Conservation (phyloP, 2,888 invertebrate genomes). For the Torymus texanus region DNA sequence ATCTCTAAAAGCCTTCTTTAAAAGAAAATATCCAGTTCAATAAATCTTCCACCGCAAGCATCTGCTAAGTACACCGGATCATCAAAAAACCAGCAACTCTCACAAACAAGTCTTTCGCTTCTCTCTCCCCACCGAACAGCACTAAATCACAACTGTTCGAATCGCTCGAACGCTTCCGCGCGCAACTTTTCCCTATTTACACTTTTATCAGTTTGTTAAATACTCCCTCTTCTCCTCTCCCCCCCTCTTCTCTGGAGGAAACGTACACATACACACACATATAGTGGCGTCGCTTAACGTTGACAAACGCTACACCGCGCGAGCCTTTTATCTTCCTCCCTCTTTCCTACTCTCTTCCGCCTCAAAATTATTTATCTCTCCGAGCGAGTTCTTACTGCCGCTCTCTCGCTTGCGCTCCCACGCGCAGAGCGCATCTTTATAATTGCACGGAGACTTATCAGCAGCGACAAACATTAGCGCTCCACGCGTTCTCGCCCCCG, state of each 20-base stretch:
- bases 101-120: no score
- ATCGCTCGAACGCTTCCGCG: slow-evolving; percentile 11
- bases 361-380: slow-evolving; percentile 23
- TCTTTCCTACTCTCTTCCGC: neutral
- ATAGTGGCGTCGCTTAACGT: no score
- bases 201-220: neutral
- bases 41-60: no score
- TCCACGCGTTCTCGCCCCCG: neutral
- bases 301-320: no score
- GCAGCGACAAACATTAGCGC: slow-evolving; percentile 4
- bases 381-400: neutral
- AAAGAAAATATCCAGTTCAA: no score
- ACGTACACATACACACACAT: no score
- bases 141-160: neutral
- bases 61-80: no score
- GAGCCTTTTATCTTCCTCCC: no score
- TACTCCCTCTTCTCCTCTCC: neutral
- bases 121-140: neutral
- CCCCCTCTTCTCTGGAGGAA: no score
- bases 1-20: no score
- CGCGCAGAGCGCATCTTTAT: slow-evolving; percentile 10
- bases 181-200: neutral
- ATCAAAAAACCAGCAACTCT: no score
- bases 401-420: neutral
- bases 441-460: slow-evolving; percentile 32